A percentile compares a stretch with the other conserved stretches of the same genome.
Evolutionary conservation across 2,888 invertebrate species (phyloP).

Genomic region (Melinopterus prodromus): DNA sequence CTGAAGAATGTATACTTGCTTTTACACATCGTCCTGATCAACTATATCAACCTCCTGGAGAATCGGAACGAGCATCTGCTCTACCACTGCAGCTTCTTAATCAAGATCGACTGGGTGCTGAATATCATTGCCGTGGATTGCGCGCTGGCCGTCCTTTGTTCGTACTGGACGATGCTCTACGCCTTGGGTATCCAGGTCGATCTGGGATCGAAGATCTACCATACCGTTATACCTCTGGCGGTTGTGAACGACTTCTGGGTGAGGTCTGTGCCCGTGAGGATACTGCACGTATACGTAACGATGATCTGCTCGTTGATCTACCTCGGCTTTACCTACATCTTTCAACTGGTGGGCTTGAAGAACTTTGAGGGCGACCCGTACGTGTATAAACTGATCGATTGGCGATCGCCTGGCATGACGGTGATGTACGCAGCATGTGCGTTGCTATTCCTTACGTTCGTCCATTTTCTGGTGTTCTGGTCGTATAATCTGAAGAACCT

Average conservation of each 20-base stretch:
- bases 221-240: not conserved
- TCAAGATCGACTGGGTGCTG: not conserved
- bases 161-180: not conserved
- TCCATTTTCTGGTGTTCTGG: not conserved
- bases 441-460: not conserved
- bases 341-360: slow-evolving; percentile 9
- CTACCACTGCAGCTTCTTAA: not conserved
- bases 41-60: not conserved
- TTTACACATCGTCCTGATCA: not conserved
- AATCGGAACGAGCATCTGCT: not conserved
- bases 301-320: not conserved
- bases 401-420: slow-evolving; percentile 4
- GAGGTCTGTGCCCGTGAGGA: slow-evolving; percentile 13
- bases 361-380: slow-evolving; percentile 10
- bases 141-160: not conserved
- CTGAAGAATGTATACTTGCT: no score
- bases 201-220: slow-evolving; percentile 8
- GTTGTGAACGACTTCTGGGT: slow-evolving; percentile 14
- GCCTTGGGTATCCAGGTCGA: not conserved
- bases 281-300: slow-evolving; percentile 4
- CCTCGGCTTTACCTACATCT: not conserved
- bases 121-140: slow-evolving; percentile 5
- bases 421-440: not conserved
- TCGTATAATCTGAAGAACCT: not conserved
- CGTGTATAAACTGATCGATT: slow-evolving; percentile 8